Evolutionary conservation across 2,797 vertebrate genomes (phyloP).

Genomic region (Lemur catta): DNA sequence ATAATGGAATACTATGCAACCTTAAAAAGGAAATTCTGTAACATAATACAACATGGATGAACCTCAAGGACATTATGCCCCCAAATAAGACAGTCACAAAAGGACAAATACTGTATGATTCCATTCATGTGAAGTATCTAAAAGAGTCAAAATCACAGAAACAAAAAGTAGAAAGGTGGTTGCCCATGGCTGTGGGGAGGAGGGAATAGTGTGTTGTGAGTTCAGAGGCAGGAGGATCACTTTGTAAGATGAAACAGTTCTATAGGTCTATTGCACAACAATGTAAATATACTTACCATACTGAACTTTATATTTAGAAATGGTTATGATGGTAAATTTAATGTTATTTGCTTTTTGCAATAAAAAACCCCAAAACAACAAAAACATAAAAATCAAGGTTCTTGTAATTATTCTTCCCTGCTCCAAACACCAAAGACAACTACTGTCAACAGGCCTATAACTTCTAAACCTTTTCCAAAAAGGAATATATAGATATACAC

Average conservation of each 20-base stretch:
- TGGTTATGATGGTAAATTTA: background rate
- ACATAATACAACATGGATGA: background rate
- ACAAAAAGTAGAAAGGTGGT: background rate
- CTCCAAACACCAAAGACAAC: background rate
- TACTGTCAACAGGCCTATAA: background rate
- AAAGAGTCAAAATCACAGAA: background rate
- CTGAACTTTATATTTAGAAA: background rate
- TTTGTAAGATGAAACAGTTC: background rate
- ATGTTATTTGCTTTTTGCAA: background rate
- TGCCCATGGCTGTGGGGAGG: background rate
- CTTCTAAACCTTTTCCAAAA: background rate
- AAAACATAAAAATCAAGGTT: background rate
- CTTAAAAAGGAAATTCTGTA: background rate
- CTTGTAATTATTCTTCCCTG: background rate
- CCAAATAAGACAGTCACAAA: background rate
- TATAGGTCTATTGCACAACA: background rate
- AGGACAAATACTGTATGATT: background rate
- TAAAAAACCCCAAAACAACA: background rate
- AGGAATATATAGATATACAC: background rate
- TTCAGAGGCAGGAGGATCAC: background rate
- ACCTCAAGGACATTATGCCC: background rate
- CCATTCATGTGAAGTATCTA: background rate
- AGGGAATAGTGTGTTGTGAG: background rate
- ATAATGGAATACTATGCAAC: background rate
- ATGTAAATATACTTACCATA: background rate